phyloP scores from a whole-genome alignment of 2,797 vertebrate species.

The Xiphophorus birchmanni region DNA sequence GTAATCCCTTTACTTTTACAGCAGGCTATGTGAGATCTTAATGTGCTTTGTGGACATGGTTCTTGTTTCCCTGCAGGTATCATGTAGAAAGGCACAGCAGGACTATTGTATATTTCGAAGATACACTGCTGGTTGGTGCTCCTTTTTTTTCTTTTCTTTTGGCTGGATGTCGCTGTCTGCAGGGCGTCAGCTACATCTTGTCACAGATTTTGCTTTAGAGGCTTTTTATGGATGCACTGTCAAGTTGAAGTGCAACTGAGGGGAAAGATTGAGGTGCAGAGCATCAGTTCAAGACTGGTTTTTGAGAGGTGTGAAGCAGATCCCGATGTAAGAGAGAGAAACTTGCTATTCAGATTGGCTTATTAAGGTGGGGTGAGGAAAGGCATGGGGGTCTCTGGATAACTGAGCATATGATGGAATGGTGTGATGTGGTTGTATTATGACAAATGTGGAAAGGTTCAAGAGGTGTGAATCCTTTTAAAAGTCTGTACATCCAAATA shows the following conservation, averaged over 20 bases:
- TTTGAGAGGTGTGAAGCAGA: neutral
- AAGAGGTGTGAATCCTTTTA: neutral
- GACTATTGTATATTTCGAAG: neutral
- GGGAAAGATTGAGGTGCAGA: neutral
- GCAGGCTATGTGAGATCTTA: neutral
- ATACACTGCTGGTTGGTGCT: neutral
- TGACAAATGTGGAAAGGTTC: neutral
- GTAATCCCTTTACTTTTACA: constrained; percentile 2
- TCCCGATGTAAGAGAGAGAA: neutral
- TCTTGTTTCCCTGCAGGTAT: constrained; percentile 1
- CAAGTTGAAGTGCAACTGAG: constrained; percentile 6
- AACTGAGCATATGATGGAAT: neutral
- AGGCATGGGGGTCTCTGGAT: neutral
- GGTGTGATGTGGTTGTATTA: neutral
- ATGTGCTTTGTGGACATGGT: constrained; percentile 12
- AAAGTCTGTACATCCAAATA: neutral
- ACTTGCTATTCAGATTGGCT: neutral
- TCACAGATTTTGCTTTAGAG: constrained; percentile 3
- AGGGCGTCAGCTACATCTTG: neutral
- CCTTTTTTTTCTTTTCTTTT: neutral
- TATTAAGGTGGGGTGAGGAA: neutral
- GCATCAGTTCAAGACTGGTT: neutral
- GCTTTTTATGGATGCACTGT: neutral
- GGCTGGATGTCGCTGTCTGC: constrained; percentile 3
- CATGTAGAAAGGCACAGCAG: neutral